Percentiles rank a stretch among this genome's conserved stretches.
Conservation (phyloP, 2,888 invertebrate genomes). For the Loripinus fragilis region DNA sequence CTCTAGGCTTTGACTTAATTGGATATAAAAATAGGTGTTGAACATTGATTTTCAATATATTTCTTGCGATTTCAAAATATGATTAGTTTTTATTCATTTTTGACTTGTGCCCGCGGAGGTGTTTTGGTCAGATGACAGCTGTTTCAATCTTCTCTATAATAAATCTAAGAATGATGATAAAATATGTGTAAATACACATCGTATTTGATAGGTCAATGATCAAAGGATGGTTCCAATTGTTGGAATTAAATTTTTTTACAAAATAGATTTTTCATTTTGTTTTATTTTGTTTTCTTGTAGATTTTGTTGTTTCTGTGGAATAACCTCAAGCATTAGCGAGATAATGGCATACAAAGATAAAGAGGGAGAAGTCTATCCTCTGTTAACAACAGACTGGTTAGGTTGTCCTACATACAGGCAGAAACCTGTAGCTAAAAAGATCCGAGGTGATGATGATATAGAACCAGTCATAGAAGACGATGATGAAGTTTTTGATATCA, state of each 20-base stretch:
- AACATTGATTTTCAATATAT: too few relatives aligned
- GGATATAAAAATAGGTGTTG: too few relatives aligned
- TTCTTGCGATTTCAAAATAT: too few relatives aligned
- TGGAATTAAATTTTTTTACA: not conserved
- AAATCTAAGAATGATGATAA: too few relatives aligned
- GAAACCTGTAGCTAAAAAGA: slow-evolving; percentile 45
- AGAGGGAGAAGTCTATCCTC: slow-evolving; percentile 63
- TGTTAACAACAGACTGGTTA: slow-evolving; percentile 58
- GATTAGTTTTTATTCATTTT: too few relatives aligned
- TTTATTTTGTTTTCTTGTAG: not conserved
- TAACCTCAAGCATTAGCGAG: not conserved
- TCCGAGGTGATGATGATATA: slow-evolving; percentile 55
- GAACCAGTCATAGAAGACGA: slow-evolving; percentile 59
- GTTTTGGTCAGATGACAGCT: too few relatives aligned
- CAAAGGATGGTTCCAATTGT: too few relatives aligned
- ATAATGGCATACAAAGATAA: slow-evolving; percentile 23
- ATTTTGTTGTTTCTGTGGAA: not conserved
- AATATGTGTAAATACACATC: too few relatives aligned
- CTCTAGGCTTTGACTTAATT: too few relatives aligned
- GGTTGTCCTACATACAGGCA: slow-evolving; percentile 58
- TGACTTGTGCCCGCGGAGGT: too few relatives aligned
- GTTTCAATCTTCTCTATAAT: too few relatives aligned
- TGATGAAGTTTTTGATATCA: slow-evolving; percentile 70
- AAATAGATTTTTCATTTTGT: not conserved
- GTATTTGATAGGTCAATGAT: too few relatives aligned